These are phyloP conservation scores for Drosophila cardini DNA, from an alignment of 1,140 invertebrate genomes.

Conservation along the genomic window DNA sequence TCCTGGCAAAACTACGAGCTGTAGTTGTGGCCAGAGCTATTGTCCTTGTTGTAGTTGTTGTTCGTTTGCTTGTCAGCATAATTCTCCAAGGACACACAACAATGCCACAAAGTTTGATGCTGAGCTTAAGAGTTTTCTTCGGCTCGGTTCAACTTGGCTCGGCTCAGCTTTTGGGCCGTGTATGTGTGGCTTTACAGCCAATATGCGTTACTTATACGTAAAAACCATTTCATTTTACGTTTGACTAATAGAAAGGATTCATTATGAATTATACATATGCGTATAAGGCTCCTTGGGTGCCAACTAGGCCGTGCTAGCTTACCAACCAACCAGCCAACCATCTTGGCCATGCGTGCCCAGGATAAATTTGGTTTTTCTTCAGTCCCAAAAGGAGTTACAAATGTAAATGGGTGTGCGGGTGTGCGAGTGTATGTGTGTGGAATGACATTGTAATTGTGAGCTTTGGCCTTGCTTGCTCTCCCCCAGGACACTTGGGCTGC, in stretches of 20 bases:
- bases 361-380: slow-evolving; percentile 62
- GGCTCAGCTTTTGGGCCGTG: neutral
- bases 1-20: slow-evolving; percentile 38
- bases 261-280: slow-evolving; percentile 81
- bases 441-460: slow-evolving; percentile 56
- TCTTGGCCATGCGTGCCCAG: slow-evolving; percentile 59
- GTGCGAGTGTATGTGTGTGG: slow-evolving; percentile 1
- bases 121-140: slow-evolving; percentile 58
- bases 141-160: neutral
- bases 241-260: slow-evolving; percentile 83
- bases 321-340: neutral
- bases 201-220: slow-evolving; percentile 75
- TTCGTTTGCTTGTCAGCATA: slow-evolving; percentile 51
- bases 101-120: slow-evolving; percentile 68
- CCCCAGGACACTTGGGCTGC: slow-evolving; percentile 25
- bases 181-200: slow-evolving; percentile 63
- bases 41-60: slow-evolving; percentile 12
- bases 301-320: neutral
- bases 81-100: slow-evolving; percentile 73
- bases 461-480: slow-evolving; percentile 34
- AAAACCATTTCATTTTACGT: slow-evolving; percentile 80
- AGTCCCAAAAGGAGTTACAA: slow-evolving; percentile 36
- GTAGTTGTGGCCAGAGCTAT: slow-evolving; percentile 49
- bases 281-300: slow-evolving; percentile 40
- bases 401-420: neutral